A percentile compares a stretch with the other conserved stretches of the same genome.
Evolutionary conservation across 2,797 vertebrate species (phyloP).

Genomic region (Eulemur albifrons): DNA sequence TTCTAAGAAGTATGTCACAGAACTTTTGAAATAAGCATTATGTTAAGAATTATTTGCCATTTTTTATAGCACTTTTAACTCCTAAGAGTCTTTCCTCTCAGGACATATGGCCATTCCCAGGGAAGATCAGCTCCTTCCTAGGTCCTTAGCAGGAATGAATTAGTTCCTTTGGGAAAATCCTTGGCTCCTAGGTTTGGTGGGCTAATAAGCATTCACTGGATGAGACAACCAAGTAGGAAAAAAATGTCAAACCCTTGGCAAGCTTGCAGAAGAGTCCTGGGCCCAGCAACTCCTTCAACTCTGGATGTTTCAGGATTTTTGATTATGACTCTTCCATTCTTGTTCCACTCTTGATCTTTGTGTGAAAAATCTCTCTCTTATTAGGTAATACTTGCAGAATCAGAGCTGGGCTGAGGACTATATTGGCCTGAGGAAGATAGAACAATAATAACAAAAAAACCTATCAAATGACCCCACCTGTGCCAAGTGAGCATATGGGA

Average conservation of each 20-base stretch:
- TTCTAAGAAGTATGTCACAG: no score
- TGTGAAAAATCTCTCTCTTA: not conserved
- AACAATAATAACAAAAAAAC: not conserved
- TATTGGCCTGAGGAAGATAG: not conserved
- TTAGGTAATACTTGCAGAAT: not conserved
- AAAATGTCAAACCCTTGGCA: not conserved
- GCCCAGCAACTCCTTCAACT: not conserved
- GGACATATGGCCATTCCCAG: not conserved
- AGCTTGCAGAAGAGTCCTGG: not conserved
- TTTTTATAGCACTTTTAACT: not conserved
- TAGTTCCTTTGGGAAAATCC: not conserved
- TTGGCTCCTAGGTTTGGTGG: not conserved
- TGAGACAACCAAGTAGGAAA: not conserved
- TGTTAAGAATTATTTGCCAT: no score
- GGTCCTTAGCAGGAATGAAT: slow-evolving; percentile 13
- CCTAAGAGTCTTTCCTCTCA: not conserved
- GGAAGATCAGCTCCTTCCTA: slow-evolving; percentile 6
- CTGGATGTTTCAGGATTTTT: not conserved
- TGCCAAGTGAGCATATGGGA: not conserved
- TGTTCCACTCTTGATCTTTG: not conserved
- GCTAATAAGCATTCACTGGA: not conserved
- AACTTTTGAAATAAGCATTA: no score
- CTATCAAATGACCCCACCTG: no score
- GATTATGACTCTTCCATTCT: not conserved
- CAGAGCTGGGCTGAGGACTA: not conserved